Conservation (phyloP, 2,113 vertebrate genomes). For the Nyctereutes procyonoides region DNA sequence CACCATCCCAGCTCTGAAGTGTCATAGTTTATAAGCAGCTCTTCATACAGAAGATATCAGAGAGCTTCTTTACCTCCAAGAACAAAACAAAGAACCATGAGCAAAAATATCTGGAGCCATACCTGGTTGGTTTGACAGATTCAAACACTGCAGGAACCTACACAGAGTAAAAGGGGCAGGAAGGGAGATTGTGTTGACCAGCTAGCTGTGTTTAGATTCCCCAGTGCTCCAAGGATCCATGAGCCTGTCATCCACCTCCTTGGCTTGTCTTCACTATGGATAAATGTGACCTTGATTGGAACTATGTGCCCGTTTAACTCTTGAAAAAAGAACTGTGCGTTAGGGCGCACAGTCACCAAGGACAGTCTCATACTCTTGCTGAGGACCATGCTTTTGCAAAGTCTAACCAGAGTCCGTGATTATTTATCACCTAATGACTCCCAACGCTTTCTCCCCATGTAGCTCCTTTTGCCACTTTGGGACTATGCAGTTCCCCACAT, state of each 20-base stretch:
- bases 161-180: too few relatives aligned
- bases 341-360: neutral
- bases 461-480: neutral
- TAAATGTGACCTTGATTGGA: neutral
- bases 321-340: neutral
- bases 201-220: neutral
- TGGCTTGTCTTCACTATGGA: neutral
- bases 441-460: fast-evolving
- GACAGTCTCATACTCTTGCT: neutral
- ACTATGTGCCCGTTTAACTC: neutral
- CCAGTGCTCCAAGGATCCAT: neutral
- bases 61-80: neutral
- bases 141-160: neutral
- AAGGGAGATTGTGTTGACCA: neutral
- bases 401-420: neutral
- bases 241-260: neutral
- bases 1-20: neutral
- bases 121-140: neutral
- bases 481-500: neutral
- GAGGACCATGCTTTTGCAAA: neutral
- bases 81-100: neutral
- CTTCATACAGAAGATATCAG: neutral
- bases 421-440: neutral
- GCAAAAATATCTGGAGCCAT: neutral
- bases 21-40: neutral